Conservation (phyloP, 2,888 invertebrate species). For the Mesoligia furuncula region DNA sequence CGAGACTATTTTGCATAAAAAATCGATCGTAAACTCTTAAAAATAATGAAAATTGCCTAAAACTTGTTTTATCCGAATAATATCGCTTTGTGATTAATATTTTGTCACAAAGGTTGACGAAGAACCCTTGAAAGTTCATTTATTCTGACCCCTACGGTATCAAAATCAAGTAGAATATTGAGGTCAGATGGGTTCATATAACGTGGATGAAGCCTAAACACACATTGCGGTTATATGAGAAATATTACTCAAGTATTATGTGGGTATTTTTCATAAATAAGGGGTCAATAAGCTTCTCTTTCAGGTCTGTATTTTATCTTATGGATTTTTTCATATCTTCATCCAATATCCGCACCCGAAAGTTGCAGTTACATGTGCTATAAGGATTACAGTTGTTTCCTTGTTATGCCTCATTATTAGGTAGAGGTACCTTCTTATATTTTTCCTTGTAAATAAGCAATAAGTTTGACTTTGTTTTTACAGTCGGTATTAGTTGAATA, state of each 20-base stretch:
- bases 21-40: conserved; percentile 47
- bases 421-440: no score
- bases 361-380: conserved; percentile 3
- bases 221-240: conserved; percentile 59
- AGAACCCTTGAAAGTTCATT: conserved; percentile 65
- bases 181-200: conserved; percentile 63
- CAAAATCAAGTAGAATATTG: conserved; percentile 71
- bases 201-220: conserved; percentile 60
- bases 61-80: conserved; percentile 52
- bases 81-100: conserved; percentile 52
- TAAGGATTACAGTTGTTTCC: conserved; percentile 1
- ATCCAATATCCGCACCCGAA: conserved; percentile 12
- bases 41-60: conserved; percentile 56
- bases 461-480: no score
- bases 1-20: conserved; percentile 51
- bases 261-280: conserved; percentile 60
- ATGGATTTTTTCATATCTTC: conserved; percentile 21
- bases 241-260: conserved; percentile 55
- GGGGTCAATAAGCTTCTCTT: conserved; percentile 55
- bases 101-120: conserved; percentile 53
- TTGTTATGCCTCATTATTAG: not conserved
- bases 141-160: conserved; percentile 65
- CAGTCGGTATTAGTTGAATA: no score
- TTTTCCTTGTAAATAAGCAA: no score
- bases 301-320: conserved; percentile 43